Conservation (phyloP, 2,888 invertebrate genomes). For the Esperia sulphurella region DNA sequence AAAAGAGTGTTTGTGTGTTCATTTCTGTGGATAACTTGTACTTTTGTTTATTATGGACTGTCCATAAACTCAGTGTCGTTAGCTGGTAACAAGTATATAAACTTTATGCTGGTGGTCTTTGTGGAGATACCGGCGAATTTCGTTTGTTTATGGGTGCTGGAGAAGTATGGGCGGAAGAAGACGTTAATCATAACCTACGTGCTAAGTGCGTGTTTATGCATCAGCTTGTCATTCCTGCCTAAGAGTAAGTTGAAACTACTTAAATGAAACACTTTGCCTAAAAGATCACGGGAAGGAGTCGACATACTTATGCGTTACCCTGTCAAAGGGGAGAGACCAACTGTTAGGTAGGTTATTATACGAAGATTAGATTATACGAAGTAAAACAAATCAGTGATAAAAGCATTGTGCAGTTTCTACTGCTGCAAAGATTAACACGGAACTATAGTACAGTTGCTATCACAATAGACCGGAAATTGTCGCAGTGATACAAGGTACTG, state of each 20-base stretch:
- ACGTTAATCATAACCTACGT: conserved; percentile 82
- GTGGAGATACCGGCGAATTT: conserved; percentile 88
- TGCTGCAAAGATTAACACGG: too few relatives aligned
- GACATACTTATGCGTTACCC: too few relatives aligned
- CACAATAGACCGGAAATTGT: too few relatives aligned
- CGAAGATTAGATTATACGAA: too few relatives aligned
- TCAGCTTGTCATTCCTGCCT: conserved; percentile 80
- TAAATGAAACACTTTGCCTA: too few relatives aligned
- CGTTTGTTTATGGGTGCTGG: conserved; percentile 80
- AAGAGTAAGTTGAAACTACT: conserved; percentile 55
- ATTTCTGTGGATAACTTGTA: conserved; percentile 88
- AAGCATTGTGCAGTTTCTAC: too few relatives aligned
- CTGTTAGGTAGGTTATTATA: too few relatives aligned
- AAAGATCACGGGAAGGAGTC: too few relatives aligned
- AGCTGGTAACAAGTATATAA: conserved; percentile 86
- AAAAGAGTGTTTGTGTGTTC: conserved; percentile 82
- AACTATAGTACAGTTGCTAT: too few relatives aligned
- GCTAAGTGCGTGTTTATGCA: conserved; percentile 81
- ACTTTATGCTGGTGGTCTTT: conserved; percentile 83
- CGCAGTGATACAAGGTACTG: too few relatives aligned
- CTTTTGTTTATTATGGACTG: conserved; percentile 89
- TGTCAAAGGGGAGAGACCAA: too few relatives aligned
- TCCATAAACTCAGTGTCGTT: conserved; percentile 88
- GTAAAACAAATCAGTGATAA: too few relatives aligned
- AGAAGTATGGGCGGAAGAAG: conserved; percentile 81